Evolutionary conservation across 2,113 vertebrate species (phyloP), one percentile per base, ranked within the genome.

Genomic region (Siniperca chuatsi): DNA sequence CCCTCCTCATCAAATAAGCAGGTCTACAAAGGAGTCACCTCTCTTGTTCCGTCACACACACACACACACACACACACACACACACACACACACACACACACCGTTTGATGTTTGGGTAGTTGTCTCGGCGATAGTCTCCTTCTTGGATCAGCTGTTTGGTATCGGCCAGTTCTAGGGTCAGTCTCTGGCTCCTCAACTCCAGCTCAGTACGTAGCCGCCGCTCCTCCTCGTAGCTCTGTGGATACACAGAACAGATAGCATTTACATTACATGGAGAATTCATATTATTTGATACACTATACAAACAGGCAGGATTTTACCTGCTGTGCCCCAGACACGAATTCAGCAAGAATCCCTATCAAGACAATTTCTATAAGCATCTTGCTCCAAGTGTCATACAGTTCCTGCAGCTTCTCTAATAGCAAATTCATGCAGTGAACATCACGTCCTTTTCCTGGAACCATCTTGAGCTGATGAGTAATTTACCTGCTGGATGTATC

Each of bases 31-130:
- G 13, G 10, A 50, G 20, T 35, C 50, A 35, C 6, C 12, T 18
- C 23, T 61, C 29, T 54, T 0, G 6, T 16, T 60, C 21, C 68
- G 25, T 23, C 64, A 42, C 52, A 57, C 73, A 61, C 23, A 77
- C 15, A 68, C 35, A 76, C 9, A 71, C 68, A 83, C 82, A 65
- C 20, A 52, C 2, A 62, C 35, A 76, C 9, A 71, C 68, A 83
- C 85, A 67, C 79, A 99, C 82, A 65, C 20, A 52, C 2, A 62
- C 35, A 76, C 9, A 71, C 68, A 83, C 85, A 67, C 79, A 99
- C 98, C 96, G 93, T 93, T 98, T 99, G 20, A 99, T 92, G 93
- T 95, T 97, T 86, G 96, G 97, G 82, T 99, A 99, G 93, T 99
- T 99, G 20, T 98, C 97, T n/a, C 96, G 92, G 54, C 96, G 97